Evolutionary conservation across 2,113 vertebrate species (phyloP).

Genomic region (Acanthochromis polyacanthus): DNA sequence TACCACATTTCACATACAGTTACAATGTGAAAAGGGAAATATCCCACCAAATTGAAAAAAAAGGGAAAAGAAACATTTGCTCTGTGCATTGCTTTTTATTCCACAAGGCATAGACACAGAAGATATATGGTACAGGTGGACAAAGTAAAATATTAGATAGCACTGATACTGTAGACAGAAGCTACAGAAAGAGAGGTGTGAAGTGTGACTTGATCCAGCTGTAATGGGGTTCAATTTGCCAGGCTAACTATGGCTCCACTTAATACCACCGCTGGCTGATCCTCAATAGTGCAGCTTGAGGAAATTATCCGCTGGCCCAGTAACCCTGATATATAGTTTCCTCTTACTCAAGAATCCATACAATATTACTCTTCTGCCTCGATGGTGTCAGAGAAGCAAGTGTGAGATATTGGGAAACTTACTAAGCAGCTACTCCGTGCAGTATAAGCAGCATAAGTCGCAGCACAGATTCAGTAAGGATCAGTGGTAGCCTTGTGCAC

Average conservation of each 20-base stretch:
- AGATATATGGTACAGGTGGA: neutral
- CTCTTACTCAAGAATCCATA: slow-evolving; percentile 55
- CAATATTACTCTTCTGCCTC: slow-evolving; percentile 40
- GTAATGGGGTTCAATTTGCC: slow-evolving; percentile 69
- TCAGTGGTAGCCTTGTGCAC: slow-evolving; percentile 51
- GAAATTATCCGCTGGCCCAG: slow-evolving; percentile 52
- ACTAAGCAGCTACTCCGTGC: slow-evolving; percentile 43
- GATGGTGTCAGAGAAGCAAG: slow-evolving; percentile 25
- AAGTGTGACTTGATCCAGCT: slow-evolving; percentile 50
- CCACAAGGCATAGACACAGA: neutral
- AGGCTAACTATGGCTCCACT: slow-evolving; percentile 27
- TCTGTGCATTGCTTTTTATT: neutral
- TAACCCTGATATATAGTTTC: slow-evolving; percentile 50
- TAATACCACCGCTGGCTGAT: slow-evolving; percentile 51
- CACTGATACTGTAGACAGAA: slow-evolving; percentile 4
- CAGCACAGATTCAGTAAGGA: slow-evolving; percentile 38
- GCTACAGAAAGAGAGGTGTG: neutral
- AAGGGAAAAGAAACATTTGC: neutral
- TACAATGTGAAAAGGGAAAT: too few relatives aligned
- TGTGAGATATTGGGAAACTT: slow-evolving; percentile 54
- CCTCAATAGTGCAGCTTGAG: slow-evolving; percentile 42
- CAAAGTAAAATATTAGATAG: slow-evolving; percentile 1
- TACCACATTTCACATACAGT: too few relatives aligned
- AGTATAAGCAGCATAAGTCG: slow-evolving; percentile 37
- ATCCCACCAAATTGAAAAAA: neutral